phyloP scores from a whole-genome alignment of 2,797 vertebrate species.

The Steatocranus sp. region DNA sequence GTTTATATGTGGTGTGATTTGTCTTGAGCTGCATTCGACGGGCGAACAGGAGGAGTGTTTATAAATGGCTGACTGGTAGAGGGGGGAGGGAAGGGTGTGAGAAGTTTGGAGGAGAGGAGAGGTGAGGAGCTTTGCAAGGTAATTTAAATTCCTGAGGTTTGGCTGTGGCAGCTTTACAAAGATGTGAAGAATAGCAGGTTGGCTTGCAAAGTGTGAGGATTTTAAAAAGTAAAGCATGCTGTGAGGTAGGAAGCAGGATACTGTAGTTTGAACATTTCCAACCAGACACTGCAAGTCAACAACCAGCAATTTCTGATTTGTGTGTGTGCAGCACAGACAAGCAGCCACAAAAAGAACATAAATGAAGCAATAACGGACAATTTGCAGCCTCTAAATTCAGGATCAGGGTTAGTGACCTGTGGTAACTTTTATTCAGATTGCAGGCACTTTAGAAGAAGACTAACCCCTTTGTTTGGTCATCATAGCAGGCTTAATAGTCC shows the following conservation, averaged over 20 bases:
- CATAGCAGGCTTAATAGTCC: background rate
- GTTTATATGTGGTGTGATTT: constrained; percentile 58
- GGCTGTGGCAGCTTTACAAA: constrained; percentile 30
- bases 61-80: constrained; percentile 50
- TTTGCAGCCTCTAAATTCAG: background rate
- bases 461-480: background rate
- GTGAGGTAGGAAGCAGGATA: background rate
- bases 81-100: constrained; percentile 17
- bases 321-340: background rate
- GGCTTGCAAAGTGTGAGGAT: background rate
- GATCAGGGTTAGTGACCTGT: background rate
- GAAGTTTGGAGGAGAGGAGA: background rate
- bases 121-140: background rate
- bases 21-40: constrained; percentile 16
- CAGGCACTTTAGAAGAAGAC: background rate
- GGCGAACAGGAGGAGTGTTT: constrained; percentile 40
- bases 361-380: accelerated
- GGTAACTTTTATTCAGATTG: background rate
- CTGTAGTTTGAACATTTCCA: background rate
- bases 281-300: background rate
- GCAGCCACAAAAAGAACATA: background rate
- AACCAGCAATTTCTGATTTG: background rate
- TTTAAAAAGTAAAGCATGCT: background rate
- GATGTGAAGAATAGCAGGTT: background rate
- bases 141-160: constrained; percentile 13